These are phyloP conservation scores for Mergus octosetaceus DNA, from an alignment of 2,797 vertebrate species.

Conservation along the genomic window DNA sequence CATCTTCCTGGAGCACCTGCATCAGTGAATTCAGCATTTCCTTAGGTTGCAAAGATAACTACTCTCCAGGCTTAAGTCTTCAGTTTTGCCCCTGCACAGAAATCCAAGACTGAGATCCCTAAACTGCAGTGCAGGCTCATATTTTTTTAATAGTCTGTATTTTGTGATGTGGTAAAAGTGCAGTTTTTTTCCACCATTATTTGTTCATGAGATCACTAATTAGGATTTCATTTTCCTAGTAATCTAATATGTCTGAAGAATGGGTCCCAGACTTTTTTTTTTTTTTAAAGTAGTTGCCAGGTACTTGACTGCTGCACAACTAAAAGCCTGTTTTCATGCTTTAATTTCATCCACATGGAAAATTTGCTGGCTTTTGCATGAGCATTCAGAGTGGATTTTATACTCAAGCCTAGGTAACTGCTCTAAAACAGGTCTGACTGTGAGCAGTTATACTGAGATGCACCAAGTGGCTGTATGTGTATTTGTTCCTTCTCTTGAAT, in stretches of 20 bases:
- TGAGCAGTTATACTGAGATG: background rate
- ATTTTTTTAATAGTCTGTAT: background rate
- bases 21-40: background rate
- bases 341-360: background rate
- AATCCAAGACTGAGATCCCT: background rate
- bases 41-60: background rate
- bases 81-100: background rate
- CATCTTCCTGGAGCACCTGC: background rate
- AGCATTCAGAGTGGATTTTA: background rate
- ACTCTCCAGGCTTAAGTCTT: background rate
- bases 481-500: background rate
- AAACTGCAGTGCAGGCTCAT: background rate
- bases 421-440: background rate
- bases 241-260: background rate
- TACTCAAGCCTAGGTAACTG: background rate
- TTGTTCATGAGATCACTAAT: background rate
- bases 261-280: rapidly evolving
- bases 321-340: background rate
- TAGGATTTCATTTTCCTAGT: background rate
- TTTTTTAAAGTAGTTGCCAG: background rate
- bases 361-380: background rate
- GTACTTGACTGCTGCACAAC: background rate
- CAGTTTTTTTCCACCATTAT: background rate
- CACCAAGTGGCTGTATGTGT: background rate
- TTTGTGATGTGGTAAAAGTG: background rate